Evolutionary conservation across 2,797 vertebrate genomes (phyloP), one percentile per base, ranked within the genome.

Genomic region (Sebastes hubbsi): DNA sequence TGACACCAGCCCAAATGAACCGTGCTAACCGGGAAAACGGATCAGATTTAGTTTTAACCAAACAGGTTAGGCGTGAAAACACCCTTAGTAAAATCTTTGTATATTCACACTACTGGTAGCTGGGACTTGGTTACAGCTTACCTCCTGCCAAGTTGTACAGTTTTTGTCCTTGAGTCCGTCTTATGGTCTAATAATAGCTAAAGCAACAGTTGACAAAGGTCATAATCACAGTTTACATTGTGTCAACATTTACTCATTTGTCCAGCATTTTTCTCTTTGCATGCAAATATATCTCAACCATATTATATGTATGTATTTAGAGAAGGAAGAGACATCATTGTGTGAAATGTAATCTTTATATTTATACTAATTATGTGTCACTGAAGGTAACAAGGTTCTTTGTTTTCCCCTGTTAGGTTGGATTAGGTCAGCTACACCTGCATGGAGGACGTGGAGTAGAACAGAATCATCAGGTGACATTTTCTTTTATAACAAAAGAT

Each of bases 401-500:
- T 56, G 25, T 69, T 62, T 42, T 46, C 4, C 1, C 0, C 8
- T 64, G 24, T 27, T 83, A 99, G 98, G 97, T 99, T 84, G 99
- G 99, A 55, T 96, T 99, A 54, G 99, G 98, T 42, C 99, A 99
- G 42, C 91, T 99, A 20, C 98, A 99, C 81, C 93, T 99, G 29
- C 98, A 99, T 0, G 99, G 99, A 84, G 99, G 99, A 65, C 97
- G 98, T 89, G 99, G 98, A 86, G 98, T 99, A 27, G 99, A 99
- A 42, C 98, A 99, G 91, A 99, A 99, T 84, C 98, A 98, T 82
- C 97, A 99, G 98, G 99, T 99, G 95, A 65, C 42, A 54, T 54
- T 1, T 60, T 12, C 3, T 30, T 12, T 22, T 3, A 18, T 6
- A 36, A 36, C 42, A 3, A 30, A 49, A 22, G 6, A 38, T 25